A percentile compares a stretch with the other conserved stretches of the same genome.
Conservation (phyloP, 2,113 vertebrate genomes). For the Setophaga coronata region DNA sequence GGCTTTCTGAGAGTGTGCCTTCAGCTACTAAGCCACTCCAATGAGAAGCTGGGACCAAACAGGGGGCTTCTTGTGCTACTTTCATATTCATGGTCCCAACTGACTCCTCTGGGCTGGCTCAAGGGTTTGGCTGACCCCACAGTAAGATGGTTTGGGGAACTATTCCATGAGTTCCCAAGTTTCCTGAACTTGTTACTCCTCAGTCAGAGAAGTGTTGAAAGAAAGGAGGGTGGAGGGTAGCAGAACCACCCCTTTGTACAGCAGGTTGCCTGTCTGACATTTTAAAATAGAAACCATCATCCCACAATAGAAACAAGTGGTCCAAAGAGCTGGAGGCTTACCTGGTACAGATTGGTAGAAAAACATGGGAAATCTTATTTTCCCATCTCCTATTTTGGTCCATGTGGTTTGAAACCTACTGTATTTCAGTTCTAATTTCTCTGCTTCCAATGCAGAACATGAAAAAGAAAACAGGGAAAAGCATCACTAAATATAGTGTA, state of each 20-base stretch:
- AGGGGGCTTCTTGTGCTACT: fast-evolving
- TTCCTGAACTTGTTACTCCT: not conserved
- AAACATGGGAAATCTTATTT: fast-evolving
- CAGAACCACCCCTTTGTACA: not conserved
- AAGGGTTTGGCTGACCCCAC: not conserved
- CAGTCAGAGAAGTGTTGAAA: not conserved
- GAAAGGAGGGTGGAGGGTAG: not conserved
- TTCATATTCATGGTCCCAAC: no score
- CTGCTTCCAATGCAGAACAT: not conserved
- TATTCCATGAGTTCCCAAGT: not conserved
- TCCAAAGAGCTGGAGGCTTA: not conserved
- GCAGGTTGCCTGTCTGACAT: not conserved
- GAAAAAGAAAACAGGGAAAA: not conserved
- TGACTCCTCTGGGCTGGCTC: not conserved
- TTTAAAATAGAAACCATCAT: not conserved
- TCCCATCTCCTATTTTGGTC: not conserved
- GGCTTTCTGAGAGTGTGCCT: not conserved
- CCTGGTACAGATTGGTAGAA: not conserved
- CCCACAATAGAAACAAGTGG: not conserved
- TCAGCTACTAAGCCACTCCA: not conserved
- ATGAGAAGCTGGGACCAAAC: not conserved
- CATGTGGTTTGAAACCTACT: not conserved
- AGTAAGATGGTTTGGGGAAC: not conserved
- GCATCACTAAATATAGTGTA: not conserved
- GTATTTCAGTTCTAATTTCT: not conserved